Evolutionary conservation across 2,113 vertebrate genomes (phyloP).

Genomic region (Hemibagrus wyckioides): DNA sequence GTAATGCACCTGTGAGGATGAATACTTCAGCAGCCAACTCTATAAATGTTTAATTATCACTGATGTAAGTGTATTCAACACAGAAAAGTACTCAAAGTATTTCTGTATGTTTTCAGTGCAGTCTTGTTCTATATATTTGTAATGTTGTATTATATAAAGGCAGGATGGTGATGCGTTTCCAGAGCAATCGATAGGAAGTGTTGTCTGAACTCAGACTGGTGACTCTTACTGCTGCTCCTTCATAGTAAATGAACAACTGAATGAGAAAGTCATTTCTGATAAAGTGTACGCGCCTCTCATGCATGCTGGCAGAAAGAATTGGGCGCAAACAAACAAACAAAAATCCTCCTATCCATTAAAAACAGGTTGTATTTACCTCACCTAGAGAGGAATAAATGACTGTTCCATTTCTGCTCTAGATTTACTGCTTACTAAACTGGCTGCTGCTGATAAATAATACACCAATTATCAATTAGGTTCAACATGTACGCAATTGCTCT

Average conservation of each 20-base stretch:
- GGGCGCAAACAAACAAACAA: too few relatives aligned
- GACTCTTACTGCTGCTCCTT: neutral
- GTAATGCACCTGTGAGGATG: neutral
- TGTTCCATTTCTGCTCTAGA: neutral
- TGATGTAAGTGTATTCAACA: neutral
- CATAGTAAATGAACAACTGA: neutral
- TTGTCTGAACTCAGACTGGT: neutral
- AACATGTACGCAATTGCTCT: neutral
- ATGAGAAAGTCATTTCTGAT: neutral
- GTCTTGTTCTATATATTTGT: neutral
- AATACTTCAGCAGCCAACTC: neutral
- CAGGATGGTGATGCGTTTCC: neutral
- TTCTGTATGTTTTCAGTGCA: neutral
- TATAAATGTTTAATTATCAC: neutral
- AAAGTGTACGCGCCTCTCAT: neutral
- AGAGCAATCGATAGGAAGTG: neutral
- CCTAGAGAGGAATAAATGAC: neutral
- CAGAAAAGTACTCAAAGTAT: neutral
- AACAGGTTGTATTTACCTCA: neutral
- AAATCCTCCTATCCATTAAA: neutral
- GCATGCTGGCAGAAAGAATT: neutral
- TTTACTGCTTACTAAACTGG: neutral
- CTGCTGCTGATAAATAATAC: neutral
- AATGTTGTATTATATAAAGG: neutral
- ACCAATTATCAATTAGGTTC: neutral